Evolutionary conservation across 2,113 vertebrate species (phyloP), one percentile per base, ranked within the genome.

Genomic region (Platichthys stellatus): DNA sequence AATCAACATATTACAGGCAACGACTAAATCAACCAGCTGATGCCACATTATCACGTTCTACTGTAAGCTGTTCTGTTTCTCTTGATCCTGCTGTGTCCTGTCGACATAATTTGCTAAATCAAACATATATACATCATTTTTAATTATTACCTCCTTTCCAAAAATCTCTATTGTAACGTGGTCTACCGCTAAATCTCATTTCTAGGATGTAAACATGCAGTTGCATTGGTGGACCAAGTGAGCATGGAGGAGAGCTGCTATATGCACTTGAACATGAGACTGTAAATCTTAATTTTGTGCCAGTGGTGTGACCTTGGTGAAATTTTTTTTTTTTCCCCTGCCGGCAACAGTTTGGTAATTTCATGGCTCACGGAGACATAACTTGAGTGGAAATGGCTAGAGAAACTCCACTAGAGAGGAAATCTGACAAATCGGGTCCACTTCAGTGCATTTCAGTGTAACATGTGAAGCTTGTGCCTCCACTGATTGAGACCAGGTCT

Each of bases 341-440:
- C 40, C 68, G 63, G 60, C 59, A 58, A 58, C 26, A 21, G 54
- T 74, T 82, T 72, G 67, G 63, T 67, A 63, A 72, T 73, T 73
- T 45, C 72, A 76, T 62, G 56, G 80, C 72, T 73, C n/a, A 63
- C n/a, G 13, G 23, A 79, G 54, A 70, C 54, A 63, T 73, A 65
- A 57, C 20, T 63, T 54, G 62, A 20, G 45, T 31, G 11, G 4
- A 76, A 73, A 69, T 47, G 31, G 35, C 65, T 40, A 40, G 57
- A 60, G 54, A 8, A 65, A 72, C 40, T 56, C 56, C n/a, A 53
- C 54, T 15, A 6, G 23, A 3, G 20, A 64, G 28, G 53, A 24
- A 57, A 31, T 31, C 31, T 7, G 31, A 7, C 31, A 31, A 31
- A 72, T 51, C 51, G 18, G 23, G 20, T 65, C 70, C 57, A 59